phyloP scores from a whole-genome alignment of 2,797 vertebrate genomes.

The Pyrocephalus nanus region DNA sequence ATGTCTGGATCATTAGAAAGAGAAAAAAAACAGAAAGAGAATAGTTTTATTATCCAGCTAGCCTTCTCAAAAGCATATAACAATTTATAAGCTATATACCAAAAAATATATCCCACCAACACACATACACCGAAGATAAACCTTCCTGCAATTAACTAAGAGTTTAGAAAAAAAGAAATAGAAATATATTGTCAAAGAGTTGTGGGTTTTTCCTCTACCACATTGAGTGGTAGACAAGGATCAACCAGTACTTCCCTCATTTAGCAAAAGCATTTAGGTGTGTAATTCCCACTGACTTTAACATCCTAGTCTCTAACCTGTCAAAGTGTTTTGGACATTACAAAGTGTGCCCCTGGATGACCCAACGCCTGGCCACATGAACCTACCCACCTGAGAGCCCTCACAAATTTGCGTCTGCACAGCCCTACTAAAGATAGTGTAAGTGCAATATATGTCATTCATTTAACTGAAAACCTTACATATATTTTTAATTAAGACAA shows the following conservation, averaged over 20 bases:
- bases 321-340: background rate
- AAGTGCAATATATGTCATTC: background rate
- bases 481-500: constrained; percentile 36
- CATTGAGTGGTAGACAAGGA: background rate
- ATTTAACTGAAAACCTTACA: background rate
- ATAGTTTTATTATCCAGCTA: background rate
- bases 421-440: background rate
- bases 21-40: background rate
- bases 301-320: background rate
- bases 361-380: background rate
- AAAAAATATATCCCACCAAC: background rate
- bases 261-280: background rate
- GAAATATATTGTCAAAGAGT: background rate
- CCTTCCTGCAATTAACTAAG: background rate
- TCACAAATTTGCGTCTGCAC: background rate
- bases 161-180: background rate
- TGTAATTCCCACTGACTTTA: background rate
- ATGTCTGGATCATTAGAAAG: background rate
- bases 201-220: background rate
- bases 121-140: background rate
- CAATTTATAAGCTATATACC: background rate
- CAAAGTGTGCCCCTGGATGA: background rate
- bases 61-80: background rate
- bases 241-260: background rate
- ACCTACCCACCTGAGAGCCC: background rate